Percentiles rank a stretch among this genome's conserved stretches.
These are phyloP conservation scores for Muscicapa adusta DNA, from an alignment of 2,113 vertebrate species.

Conservation along the genomic window DNA sequence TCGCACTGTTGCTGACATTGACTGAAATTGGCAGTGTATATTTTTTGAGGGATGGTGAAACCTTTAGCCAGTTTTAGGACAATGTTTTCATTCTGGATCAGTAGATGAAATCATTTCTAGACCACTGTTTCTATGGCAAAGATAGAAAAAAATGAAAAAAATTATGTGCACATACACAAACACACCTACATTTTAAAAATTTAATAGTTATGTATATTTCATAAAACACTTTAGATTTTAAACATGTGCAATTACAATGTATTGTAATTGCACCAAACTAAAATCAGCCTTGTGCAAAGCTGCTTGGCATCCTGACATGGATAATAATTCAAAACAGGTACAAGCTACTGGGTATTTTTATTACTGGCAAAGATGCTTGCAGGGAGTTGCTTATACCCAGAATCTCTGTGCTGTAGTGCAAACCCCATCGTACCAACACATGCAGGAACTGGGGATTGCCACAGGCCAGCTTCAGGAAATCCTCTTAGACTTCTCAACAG, in stretches of 20 bases:
- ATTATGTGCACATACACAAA: neutral
- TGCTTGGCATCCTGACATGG: neutral
- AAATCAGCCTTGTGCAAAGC: neutral
- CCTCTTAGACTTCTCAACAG: neutral
- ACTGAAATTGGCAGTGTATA: neutral
- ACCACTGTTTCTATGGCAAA: neutral
- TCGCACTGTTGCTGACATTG: neutral
- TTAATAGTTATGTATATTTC: neutral
- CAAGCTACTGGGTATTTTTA: neutral
- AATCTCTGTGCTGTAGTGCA: neutral
- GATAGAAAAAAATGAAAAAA: neutral
- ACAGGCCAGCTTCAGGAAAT: constrained; percentile 40
- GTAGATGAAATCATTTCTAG: neutral
- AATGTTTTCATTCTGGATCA: neutral
- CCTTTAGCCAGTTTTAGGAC: neutral
- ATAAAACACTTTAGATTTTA: neutral
- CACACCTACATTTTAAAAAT: neutral
- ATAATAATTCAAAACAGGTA: neutral
- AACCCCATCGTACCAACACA: neutral
- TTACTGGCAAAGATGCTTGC: neutral
- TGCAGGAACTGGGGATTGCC: constrained; percentile 4
- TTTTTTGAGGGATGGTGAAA: neutral
- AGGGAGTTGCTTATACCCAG: neutral
- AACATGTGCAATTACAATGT: neutral
- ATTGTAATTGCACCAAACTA: neutral